A percentile compares a stretch with the other conserved stretches of the same genome.
Evolutionary conservation across 1,140 invertebrate species (phyloP).

Genomic region (Pantala flavescens): DNA sequence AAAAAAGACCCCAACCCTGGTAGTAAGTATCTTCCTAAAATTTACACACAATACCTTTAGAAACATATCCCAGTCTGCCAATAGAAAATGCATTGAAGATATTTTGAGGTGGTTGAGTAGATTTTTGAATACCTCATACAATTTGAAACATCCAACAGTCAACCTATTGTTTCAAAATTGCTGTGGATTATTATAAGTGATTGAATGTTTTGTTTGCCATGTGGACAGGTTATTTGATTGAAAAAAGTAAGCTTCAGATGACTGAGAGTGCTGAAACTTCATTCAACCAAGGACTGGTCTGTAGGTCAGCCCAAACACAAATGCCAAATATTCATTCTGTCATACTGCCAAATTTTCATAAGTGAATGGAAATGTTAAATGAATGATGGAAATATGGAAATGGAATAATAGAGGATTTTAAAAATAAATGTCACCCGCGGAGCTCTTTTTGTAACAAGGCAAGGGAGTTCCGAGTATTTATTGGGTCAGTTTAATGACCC

Average conservation of each 20-base stretch:
- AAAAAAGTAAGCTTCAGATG: background rate
- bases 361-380: conserved; percentile 7
- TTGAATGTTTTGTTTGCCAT: background rate
- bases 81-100: background rate
- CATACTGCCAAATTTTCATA: conserved; percentile 7
- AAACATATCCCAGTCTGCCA: background rate
- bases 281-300: background rate
- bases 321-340: conserved; percentile 10
- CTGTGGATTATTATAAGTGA: background rate
- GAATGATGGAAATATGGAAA: background rate
- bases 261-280: background rate
- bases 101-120: background rate
- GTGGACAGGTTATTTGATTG: background rate
- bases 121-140: background rate
- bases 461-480: background rate
- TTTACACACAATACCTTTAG: background rate
- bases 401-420: background rate
- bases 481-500: background rate
- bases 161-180: background rate
- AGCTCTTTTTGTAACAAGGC: conserved; percentile 1
- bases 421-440: background rate
- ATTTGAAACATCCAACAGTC: background rate
- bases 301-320: background rate
- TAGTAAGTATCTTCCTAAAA: no score
- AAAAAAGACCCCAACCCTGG: no score